phyloP scores from a whole-genome alignment of 2,113 vertebrate genomes.

The Todiramphus saurophagus region DNA sequence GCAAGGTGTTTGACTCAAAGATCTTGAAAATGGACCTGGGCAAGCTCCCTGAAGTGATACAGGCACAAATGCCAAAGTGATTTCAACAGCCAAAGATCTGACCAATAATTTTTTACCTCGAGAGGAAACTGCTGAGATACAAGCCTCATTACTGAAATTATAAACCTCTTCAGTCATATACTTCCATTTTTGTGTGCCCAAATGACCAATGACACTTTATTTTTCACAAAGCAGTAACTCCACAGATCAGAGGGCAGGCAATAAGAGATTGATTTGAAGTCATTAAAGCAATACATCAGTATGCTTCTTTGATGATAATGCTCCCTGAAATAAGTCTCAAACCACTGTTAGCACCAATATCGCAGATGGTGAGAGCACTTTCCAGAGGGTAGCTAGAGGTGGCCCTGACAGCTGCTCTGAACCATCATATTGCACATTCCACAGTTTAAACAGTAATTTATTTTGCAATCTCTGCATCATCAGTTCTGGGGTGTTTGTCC shows the following conservation, averaged over 20 bases:
- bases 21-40: not conserved
- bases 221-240: not conserved
- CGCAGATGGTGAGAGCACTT: not conserved
- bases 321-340: slow-evolving; percentile 2
- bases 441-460: slow-evolving; percentile 68
- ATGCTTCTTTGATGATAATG: not conserved
- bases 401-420: slow-evolving; percentile 40
- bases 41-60: not conserved
- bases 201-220: not conserved
- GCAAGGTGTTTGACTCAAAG: not conserved
- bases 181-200: not conserved
- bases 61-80: not conserved
- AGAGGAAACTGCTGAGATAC: not conserved
- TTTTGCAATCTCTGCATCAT: slow-evolving; percentile 61
- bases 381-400: not conserved
- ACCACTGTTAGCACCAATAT: not conserved
- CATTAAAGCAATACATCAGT: not conserved
- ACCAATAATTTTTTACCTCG: not conserved
- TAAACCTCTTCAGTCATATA: not conserved
- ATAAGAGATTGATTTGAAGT: not conserved
- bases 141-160: not conserved
- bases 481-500: slow-evolving; percentile 50
- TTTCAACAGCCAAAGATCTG: not conserved
- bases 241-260: not conserved
- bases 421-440: slow-evolving; percentile 61